phyloP scores from a whole-genome alignment of 2,797 vertebrate genomes.

The Dallia pectoralis region DNA sequence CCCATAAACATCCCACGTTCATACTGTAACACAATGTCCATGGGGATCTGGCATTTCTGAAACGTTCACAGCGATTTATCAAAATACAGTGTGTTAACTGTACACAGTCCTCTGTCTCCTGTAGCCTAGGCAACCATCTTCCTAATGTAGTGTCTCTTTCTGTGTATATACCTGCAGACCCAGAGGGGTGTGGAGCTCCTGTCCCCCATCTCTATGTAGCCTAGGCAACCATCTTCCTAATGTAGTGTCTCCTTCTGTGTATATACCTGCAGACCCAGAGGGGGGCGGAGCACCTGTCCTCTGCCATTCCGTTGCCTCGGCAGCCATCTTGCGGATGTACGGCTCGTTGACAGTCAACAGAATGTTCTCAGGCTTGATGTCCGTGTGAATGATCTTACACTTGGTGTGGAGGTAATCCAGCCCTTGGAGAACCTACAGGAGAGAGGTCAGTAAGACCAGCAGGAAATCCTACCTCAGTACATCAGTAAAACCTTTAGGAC shows the following conservation, averaged over 20 bases:
- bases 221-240: not conserved
- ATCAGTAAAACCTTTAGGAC: not conserved
- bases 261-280: constrained; percentile 91
- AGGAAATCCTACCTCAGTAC: not conserved
- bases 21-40: not conserved
- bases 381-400: constrained; percentile 97
- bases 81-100: not conserved
- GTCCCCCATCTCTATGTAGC: too few relatives aligned
- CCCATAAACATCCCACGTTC: not conserved
- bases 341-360: constrained; percentile 90
- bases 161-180: too few relatives aligned
- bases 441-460: not conserved
- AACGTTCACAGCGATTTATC: not conserved
- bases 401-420: constrained; percentile 95
- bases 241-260: not conserved
- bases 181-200: too few relatives aligned
- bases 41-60: not conserved
- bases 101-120: too few relatives aligned
- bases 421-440: constrained; percentile 88
- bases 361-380: constrained; percentile 98
- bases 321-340: constrained; percentile 92
- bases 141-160: too few relatives aligned
- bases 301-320: constrained; percentile 96
- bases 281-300: constrained; percentile 88
- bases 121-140: too few relatives aligned